Evolutionary conservation across 2,113 vertebrate genomes (phyloP), one percentile per base, ranked within the genome.

Genomic region (Chlorocebus sabaeus): DNA sequence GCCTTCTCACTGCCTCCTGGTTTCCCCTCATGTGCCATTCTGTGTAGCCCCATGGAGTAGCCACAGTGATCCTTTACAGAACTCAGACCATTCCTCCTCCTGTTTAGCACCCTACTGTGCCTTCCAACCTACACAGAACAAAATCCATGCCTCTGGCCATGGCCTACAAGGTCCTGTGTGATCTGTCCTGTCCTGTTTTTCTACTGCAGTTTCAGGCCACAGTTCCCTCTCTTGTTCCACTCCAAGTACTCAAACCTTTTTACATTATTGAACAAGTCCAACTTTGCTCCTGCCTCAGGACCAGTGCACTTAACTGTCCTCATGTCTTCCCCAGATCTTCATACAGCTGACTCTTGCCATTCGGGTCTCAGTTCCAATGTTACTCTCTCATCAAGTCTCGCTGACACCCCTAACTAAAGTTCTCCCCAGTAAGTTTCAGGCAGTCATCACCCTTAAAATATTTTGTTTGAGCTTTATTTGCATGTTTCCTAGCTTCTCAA

Each of bases 1-100:
- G 9, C 27, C 25, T 45, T 43, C n/a, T 43, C 55, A 7, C 10
- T 25, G 4, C 4, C 13, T n/a, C 43, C 20, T 38, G 22, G 13
- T 32, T 22, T 43, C 93, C 7, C 4, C n/a, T 45, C 48, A 14
- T 8, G 1, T 10, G 1, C 25, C 81, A 4, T 1, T 20, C 40
- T 5, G 14, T 4, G 9, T 0, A 25, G 73, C 35, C 25, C 48
- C 27, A 1, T 1, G 0, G 2, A 8, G 67, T 4, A 64, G n/a
- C 92, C 87, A 35, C 25, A 38, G 25, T 0, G 4, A 5, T 7
- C 35, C 70, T 61, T 14, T 70, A 57, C 59, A 30, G 25, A 22
- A 35, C 43, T 16, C 10, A 38, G 89, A 16, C 22, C 45, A 9
- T 35, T 32, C 45, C 13, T 9, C 22, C 4, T 84, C 23, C 55